phyloP scores from a whole-genome alignment of 2,888 invertebrate species.

The Temnothorax ravouxi region DNA sequence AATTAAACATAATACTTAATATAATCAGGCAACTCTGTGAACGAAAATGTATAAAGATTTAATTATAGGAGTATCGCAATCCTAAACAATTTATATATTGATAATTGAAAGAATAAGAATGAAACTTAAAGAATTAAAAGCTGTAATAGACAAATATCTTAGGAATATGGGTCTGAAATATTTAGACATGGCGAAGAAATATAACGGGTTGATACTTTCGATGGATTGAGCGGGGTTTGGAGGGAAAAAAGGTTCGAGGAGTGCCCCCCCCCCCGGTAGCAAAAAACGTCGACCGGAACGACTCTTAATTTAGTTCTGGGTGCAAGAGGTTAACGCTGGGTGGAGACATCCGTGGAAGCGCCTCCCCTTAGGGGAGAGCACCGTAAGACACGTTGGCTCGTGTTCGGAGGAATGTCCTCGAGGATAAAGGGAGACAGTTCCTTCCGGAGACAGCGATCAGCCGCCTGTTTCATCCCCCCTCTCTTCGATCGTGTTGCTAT shows the following conservation, averaged over 20 bases:
- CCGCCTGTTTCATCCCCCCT: slow-evolving; percentile 72
- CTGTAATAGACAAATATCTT: background rate
- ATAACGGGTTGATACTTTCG: slow-evolving; percentile 36
- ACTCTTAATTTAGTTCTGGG: slow-evolving; percentile 80
- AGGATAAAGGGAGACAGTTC: slow-evolving; percentile 79
- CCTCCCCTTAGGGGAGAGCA: slow-evolving; percentile 64
- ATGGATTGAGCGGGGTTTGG: background rate
- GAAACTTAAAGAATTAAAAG: background rate
- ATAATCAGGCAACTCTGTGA: background rate
- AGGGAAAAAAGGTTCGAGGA: slow-evolving; percentile 35
- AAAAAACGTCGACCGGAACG: slow-evolving; percentile 76
- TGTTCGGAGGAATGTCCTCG: slow-evolving; percentile 76
- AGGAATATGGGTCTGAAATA: background rate
- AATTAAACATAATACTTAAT: background rate
- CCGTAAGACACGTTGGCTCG: slow-evolving; percentile 71
- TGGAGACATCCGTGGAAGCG: slow-evolving; percentile 69
- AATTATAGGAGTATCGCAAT: background rate
- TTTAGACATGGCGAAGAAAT: slow-evolving; percentile 23
- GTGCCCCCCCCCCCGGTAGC: slow-evolving; percentile 57
- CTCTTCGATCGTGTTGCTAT: slow-evolving; percentile 47
- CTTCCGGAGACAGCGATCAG: slow-evolving; percentile 79
- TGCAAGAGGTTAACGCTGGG: slow-evolving; percentile 75
- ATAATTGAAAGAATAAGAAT: background rate
- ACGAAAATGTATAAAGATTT: background rate
- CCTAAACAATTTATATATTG: background rate